These are phyloP conservation scores for Drosophila murphyi DNA, from an alignment of 1,140 invertebrate species.

Conservation along the genomic window DNA sequence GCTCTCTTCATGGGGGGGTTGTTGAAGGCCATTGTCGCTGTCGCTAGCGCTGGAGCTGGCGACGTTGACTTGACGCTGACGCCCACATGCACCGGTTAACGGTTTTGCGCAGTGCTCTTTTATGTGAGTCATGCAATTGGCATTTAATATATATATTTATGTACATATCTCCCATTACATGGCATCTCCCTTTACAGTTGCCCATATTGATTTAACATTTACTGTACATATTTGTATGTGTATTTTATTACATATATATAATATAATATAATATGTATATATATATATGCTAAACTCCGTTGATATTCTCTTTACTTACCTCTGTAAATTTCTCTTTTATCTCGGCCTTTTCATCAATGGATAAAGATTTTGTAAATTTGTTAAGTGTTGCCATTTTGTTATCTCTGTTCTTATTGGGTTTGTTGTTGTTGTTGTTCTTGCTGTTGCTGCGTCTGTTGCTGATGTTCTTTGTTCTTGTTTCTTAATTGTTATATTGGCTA, in stretches of 20 bases:
- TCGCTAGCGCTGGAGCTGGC: conserved; percentile 23
- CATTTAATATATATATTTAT: conserved; percentile 36
- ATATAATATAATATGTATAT: background rate
- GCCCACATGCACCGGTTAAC: conserved; percentile 79
- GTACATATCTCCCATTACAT: background rate
- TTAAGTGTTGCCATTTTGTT: conserved; percentile 79
- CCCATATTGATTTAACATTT: conserved; percentile 29
- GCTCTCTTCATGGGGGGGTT: conserved; percentile 75
- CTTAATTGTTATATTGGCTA: conserved; percentile 54
- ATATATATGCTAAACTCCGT: conserved; percentile 12
- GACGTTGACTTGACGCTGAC: conserved; percentile 56
- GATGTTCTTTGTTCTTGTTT: conserved; percentile 16
- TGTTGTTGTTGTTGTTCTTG: conserved; percentile 41
- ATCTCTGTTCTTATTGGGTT: conserved; percentile 38
- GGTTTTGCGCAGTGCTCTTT: conserved; percentile 35
- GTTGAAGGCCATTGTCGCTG: conserved; percentile 71
- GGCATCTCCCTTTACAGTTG: conserved; percentile 16
- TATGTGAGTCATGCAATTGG: conserved; percentile 69
- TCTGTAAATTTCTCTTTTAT: conserved; percentile 84
- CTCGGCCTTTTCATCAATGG: conserved; percentile 82
- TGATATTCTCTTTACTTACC: conserved; percentile 63
- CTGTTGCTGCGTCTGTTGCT: conserved; percentile 16
- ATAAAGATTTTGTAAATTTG: conserved; percentile 83
- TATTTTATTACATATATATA: background rate
- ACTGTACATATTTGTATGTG: background rate